These are phyloP conservation scores for Ctenomys sociabilis DNA, from an alignment of 2,113 vertebrate species.

Conservation along the genomic window DNA sequence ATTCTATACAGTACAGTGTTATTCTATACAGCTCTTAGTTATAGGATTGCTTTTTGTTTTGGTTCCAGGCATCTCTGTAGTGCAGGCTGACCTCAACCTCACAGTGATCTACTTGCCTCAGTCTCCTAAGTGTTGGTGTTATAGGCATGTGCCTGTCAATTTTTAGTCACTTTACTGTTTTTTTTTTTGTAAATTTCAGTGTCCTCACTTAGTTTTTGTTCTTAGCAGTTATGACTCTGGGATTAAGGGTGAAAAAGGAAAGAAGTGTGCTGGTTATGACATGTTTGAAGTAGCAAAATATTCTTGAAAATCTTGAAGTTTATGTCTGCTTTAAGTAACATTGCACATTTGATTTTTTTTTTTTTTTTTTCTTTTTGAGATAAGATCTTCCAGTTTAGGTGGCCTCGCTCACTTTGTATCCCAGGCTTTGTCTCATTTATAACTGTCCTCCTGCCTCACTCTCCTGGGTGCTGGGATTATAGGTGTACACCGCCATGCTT, in stretches of 20 bases:
- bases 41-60: background rate
- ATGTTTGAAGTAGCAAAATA: slow-evolving; percentile 36
- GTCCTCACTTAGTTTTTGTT: background rate
- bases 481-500: too few relatives aligned
- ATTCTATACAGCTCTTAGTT: background rate
- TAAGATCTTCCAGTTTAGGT: too few relatives aligned
- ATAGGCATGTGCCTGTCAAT: background rate
- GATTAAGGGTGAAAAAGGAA: background rate
- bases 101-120: background rate
- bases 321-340: background rate
- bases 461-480: too few relatives aligned
- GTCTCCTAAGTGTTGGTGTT: background rate
- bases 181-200: slow-evolving; percentile 27
- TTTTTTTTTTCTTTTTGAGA: too few relatives aligned
- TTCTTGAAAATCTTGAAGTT: slow-evolving; percentile 41
- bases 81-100: background rate
- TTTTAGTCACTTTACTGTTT: background rate
- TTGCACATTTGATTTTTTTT: background rate
- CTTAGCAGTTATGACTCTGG: slow-evolving; percentile 13
- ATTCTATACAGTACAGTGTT: background rate
- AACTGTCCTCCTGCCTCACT: too few relatives aligned
- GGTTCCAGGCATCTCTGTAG: background rate
- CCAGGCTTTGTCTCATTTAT: too few relatives aligned
- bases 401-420: too few relatives aligned
- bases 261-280: background rate